Conservation (phyloP, 2,888 invertebrate genomes). For the Galeopsomyia nigrocyanea region DNA sequence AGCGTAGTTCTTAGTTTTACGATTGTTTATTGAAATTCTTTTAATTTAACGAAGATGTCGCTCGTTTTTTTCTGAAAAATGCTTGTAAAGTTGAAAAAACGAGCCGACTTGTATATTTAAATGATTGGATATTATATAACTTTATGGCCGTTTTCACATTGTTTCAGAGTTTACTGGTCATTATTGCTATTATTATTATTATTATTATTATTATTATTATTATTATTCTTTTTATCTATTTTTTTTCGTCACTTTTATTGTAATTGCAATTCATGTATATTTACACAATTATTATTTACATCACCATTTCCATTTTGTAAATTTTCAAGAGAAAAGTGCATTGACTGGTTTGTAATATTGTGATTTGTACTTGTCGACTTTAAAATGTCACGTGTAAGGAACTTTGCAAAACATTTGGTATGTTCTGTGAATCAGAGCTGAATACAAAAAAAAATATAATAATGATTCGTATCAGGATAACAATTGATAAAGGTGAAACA, state of each 20-base stretch:
- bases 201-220: slow-evolving; percentile 34
- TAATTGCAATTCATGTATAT: background rate
- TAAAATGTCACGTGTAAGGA: slow-evolving; percentile 14
- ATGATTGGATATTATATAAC: slow-evolving; percentile 58
- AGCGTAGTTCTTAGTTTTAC: slow-evolving; percentile 47
- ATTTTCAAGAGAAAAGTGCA: slow-evolving; percentile 33
- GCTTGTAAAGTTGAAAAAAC: slow-evolving; percentile 44
- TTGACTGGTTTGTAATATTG: slow-evolving; percentile 31
- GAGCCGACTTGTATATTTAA: slow-evolving; percentile 63
- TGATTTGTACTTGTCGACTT: slow-evolving; percentile 33
- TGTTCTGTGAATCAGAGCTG: slow-evolving; percentile 14
- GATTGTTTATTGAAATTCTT: slow-evolving; percentile 42
- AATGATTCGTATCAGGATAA: slow-evolving; percentile 6
- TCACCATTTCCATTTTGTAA: slow-evolving; percentile 44
- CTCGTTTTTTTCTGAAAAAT: slow-evolving; percentile 35
- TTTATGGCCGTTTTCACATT: slow-evolving; percentile 58
- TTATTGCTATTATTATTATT: slow-evolving; percentile 52
- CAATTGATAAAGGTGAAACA: slow-evolving; percentile 25
- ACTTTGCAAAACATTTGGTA: slow-evolving; percentile 26
- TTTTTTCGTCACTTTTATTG: slow-evolving; percentile 14
- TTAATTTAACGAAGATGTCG: slow-evolving; percentile 37
- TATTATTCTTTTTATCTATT: slow-evolving; percentile 30
- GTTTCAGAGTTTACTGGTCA: slow-evolving; percentile 63
- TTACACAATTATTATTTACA: slow-evolving; percentile 26
- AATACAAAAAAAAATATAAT: slow-evolving; percentile 18